Evolutionary conservation across 2,113 vertebrate species (phyloP).

Genomic region (Gasterosteus nipponicus): DNA sequence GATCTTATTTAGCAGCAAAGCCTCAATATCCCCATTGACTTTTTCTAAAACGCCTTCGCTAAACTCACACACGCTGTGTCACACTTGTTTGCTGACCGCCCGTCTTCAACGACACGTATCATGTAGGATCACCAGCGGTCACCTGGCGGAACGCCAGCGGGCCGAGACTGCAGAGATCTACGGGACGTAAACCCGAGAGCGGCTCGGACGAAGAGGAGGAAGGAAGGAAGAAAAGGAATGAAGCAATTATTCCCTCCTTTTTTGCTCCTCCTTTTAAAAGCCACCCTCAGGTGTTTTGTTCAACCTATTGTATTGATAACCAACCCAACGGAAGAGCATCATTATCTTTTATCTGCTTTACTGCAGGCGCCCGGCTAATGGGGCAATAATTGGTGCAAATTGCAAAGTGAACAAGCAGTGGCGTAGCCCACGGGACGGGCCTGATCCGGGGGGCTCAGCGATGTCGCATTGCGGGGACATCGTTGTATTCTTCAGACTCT

Average conservation of each 20-base stretch:
- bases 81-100: neutral
- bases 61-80: neutral
- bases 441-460: conserved; percentile 46
- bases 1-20: conserved; percentile 29
- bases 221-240: neutral
- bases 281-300: conserved; percentile 38
- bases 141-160: neutral
- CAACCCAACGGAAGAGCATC: conserved; percentile 43
- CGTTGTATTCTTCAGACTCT: conserved; percentile 44
- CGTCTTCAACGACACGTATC: neutral
- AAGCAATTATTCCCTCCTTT: conserved; percentile 32
- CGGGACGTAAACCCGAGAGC: conserved; percentile 13
- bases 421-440: conserved; percentile 52
- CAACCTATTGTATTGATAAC: conserved; percentile 44
- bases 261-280: neutral
- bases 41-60: conserved; percentile 3
- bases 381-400: conserved; percentile 65
- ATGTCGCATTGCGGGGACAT: conserved; percentile 75
- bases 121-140: neutral
- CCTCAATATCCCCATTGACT: conserved; percentile 9
- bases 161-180: conserved; percentile 7
- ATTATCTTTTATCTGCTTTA: conserved; percentile 39
- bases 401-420: conserved; percentile 41
- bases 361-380: conserved; percentile 51
- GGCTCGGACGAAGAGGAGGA: conserved; percentile 11